Percentiles rank a stretch among this genome's conserved stretches.
These are phyloP conservation scores for Aurelia aurita complex sp. Pacific DNA, from an alignment of 30 jellyfish, hydroid and myxozoan genomes.

Conservation along the genomic window DNA sequence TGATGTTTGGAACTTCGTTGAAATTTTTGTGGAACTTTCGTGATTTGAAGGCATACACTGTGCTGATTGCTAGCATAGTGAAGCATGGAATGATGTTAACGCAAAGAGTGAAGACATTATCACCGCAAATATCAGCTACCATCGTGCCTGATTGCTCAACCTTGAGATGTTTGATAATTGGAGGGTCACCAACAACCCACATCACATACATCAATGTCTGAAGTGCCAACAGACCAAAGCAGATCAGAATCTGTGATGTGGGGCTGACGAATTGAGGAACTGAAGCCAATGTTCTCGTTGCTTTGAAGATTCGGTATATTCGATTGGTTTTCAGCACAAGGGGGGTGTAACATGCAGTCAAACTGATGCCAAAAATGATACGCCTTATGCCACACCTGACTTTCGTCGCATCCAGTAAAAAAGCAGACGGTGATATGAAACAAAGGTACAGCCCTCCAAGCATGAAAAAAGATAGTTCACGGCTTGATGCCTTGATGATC, in stretches of 20 bases:
- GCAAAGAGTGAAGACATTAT: constrained; percentile 5
- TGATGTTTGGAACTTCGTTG: constrained; percentile 44
- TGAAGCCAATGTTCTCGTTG: constrained; percentile 43
- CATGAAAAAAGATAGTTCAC: constrained; percentile 63
- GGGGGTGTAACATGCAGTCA: constrained; percentile 88
- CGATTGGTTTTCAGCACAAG: constrained; percentile 80
- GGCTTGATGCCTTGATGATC: constrained; percentile 63
- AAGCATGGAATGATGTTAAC: constrained; percentile 40
- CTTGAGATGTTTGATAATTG: constrained; percentile 50
- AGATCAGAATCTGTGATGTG: constrained; percentile 76
- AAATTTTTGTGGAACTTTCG: constrained; percentile 34
- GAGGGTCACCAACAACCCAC: constrained; percentile 83
- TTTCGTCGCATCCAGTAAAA: constrained; percentile 42
- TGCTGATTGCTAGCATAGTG: constrained; percentile 30
- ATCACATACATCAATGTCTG: constrained; percentile 62
- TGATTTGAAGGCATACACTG: constrained; percentile 9
- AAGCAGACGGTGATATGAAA: constrained; percentile 42
- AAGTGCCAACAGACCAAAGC: constrained; percentile 68
- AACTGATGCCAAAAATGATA: constrained; percentile 76
- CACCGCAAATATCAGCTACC: constrained; percentile 38
- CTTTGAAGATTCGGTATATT: constrained; percentile 72
- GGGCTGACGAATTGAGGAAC: constrained; percentile 69
- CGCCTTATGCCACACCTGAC: constrained; percentile 60
- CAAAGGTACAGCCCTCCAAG: constrained; percentile 50
- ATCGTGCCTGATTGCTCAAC: constrained; percentile 34